phyloP scores from a whole-genome alignment of 2,888 invertebrate genomes.

The Malacosoma neustria region DNA sequence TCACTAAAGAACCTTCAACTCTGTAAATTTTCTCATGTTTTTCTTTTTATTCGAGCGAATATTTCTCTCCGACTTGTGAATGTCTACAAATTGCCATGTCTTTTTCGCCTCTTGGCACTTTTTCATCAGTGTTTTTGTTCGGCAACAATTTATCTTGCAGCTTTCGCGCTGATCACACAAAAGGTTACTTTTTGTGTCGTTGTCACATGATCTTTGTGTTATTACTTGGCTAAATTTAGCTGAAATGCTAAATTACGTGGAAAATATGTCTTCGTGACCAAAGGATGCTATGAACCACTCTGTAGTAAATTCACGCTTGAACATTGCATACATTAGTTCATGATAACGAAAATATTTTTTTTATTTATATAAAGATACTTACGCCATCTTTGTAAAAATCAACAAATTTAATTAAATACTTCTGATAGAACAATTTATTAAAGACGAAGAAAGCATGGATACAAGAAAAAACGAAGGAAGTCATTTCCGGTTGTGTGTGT shows the following conservation, averaged over 20 bases:
- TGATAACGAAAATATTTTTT: no score
- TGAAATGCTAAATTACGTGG: conserved; percentile 2
- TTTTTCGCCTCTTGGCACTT: background rate
- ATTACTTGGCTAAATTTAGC: background rate
- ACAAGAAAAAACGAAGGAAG: no score
- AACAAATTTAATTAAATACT: no score
- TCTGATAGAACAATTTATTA: no score
- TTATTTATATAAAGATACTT: no score
- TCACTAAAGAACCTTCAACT: background rate
- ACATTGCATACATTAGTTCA: no score
- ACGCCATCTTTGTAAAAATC: no score
- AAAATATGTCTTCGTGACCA: background rate
- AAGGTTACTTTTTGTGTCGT: conserved; percentile 2
- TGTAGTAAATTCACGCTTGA: no score
- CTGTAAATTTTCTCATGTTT: background rate
- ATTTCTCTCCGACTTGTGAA: background rate
- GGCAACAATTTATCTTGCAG: conserved; percentile 13
- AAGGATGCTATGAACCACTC: no score
- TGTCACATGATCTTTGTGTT: conserved; percentile 1
- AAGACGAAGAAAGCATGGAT: no score
- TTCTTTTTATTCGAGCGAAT: background rate
- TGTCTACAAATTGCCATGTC: background rate
- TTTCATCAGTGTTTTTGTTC: conserved; percentile 6
- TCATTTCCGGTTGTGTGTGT: no score
- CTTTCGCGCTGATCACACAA: conserved; percentile 10